Conservation (phyloP, 1,140 invertebrate genomes). For the Ditylenchus dipsaci region DNA sequence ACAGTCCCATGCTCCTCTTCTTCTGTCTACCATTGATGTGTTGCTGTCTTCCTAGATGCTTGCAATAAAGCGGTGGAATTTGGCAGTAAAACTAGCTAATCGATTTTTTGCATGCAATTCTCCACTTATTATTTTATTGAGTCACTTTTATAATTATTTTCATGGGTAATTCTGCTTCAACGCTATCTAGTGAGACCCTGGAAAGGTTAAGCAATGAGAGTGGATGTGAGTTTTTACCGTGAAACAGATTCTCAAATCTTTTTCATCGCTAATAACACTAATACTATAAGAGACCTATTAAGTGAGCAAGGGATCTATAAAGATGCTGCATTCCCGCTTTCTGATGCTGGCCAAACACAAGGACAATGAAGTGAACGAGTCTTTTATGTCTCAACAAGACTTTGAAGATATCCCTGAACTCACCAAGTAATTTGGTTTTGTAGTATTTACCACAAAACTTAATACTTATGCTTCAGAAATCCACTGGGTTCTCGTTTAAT, state of each 20-base stretch:
- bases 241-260: too few species aligned
- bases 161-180: slow-evolving; percentile 37
- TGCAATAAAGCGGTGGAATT: too few species aligned
- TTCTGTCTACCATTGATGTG: too few species aligned
- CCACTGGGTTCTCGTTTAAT: slow-evolving; percentile 93
- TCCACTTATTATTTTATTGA: not conserved
- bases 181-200: slow-evolving; percentile 35
- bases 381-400: slow-evolving; percentile 71
- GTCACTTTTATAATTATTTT: not conserved
- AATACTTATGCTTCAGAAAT: slow-evolving; percentile 63
- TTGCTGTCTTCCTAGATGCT: too few species aligned
- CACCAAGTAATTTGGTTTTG: slow-evolving; percentile 65
- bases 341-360: slow-evolving; percentile 46
- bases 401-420: slow-evolving; percentile 85
- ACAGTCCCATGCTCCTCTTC: too few species aligned
- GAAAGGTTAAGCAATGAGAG: slow-evolving; percentile 41
- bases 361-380: slow-evolving; percentile 45
- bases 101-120: not conserved
- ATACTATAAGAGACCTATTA: not conserved
- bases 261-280: too few species aligned
- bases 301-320: slow-evolving; percentile 49
- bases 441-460: not conserved
- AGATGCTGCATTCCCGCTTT: slow-evolving; percentile 51
- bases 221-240: slow-evolving; percentile 32
- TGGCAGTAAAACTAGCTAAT: not conserved